These are phyloP conservation scores for Vireo altiloquus DNA, from an alignment of 2,113 vertebrate species.

Conservation along the genomic window DNA sequence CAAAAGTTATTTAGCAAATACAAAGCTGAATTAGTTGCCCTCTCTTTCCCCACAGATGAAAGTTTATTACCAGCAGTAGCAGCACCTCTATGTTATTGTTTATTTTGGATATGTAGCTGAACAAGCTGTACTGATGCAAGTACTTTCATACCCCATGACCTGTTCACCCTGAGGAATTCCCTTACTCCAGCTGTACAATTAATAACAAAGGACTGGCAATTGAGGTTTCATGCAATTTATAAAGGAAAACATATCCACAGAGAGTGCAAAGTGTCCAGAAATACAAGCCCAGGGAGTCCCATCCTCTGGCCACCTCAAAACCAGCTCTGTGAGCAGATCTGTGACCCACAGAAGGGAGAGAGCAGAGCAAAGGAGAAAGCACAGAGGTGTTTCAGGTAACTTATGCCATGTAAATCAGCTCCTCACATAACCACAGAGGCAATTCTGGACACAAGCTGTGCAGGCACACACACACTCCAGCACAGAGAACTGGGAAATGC, in stretches of 20 bases:
- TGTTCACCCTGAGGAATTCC: background rate
- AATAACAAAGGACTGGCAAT: background rate
- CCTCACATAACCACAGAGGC: background rate
- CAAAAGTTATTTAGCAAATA: background rate
- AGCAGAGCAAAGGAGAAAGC: background rate
- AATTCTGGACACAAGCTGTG: background rate
- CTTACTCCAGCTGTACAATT: background rate
- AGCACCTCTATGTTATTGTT: background rate
- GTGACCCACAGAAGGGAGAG: background rate
- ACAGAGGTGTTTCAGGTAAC: background rate
- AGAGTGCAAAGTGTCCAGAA: background rate
- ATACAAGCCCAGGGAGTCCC: background rate
- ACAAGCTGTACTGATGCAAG: background rate
- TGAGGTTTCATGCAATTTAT: background rate
- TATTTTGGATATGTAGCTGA: background rate
- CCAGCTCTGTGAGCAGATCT: background rate
- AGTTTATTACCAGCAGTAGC: background rate
- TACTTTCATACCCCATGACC: background rate
- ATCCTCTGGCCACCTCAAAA: rapidly evolving
- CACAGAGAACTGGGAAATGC: rapidly evolving
- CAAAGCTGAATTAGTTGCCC: background rate
- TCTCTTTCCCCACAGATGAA: background rate
- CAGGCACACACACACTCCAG: background rate
- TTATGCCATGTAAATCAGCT: rapidly evolving
- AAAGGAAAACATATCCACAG: background rate